Percentiles rank a stretch among this genome's conserved stretches.
These are phyloP conservation scores for Platorchestia sp. DNA, from an alignment of 1,140 invertebrate species.

Conservation along the genomic window DNA sequence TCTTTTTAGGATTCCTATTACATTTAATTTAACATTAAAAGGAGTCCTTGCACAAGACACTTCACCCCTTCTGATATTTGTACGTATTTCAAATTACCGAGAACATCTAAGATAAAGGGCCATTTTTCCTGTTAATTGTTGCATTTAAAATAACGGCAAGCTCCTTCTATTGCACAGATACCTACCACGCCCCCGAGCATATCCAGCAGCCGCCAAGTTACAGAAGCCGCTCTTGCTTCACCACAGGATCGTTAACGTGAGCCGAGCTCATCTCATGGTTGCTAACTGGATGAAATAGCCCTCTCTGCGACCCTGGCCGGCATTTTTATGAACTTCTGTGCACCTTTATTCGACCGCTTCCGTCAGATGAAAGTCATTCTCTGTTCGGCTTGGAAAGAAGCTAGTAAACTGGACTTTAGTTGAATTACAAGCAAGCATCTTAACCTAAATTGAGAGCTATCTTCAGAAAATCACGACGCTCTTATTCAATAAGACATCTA, in stretches of 20 bases:
- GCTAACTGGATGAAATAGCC: slow-evolving; percentile 33
- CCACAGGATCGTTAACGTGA: background rate
- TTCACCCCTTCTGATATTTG: background rate
- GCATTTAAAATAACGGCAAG: background rate
- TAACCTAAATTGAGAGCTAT: background rate
- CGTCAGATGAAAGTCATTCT: background rate
- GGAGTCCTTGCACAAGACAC: background rate
- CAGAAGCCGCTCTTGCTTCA: background rate
- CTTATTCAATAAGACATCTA: background rate
- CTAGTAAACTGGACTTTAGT: background rate
- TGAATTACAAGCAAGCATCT: background rate
- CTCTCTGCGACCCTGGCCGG: background rate
- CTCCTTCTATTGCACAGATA: background rate
- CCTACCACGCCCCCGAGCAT: background rate
- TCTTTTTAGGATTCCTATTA: background rate
- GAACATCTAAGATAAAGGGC: background rate
- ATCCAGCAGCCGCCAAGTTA: background rate
- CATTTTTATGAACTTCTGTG: slow-evolving; percentile 1
- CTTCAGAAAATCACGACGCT: background rate
- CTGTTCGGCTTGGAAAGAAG: background rate
- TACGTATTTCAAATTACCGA: background rate
- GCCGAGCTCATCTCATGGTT: background rate
- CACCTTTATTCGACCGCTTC: slow-evolving; percentile 8
- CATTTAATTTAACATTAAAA: background rate
- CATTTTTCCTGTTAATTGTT: background rate